Evolutionary conservation across 2,888 invertebrate species (phyloP).

Genomic region (Unio delphinus): DNA sequence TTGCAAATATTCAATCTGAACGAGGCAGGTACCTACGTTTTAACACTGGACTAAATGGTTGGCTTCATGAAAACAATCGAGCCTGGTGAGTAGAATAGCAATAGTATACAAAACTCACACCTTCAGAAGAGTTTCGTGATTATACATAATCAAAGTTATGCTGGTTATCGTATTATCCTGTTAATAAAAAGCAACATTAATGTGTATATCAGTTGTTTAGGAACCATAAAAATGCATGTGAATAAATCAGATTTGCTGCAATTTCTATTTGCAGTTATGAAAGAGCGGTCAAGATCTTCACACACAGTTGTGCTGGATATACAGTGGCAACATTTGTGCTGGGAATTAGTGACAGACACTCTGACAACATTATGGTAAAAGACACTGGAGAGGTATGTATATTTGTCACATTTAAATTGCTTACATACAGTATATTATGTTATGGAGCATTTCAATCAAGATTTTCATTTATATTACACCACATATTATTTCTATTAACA

Average conservation of each 20-base stretch:
- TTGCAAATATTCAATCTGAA: neutral
- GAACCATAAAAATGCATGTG: too few relatives aligned
- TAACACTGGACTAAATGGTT: neutral
- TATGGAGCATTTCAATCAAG: too few relatives aligned
- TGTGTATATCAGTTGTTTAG: too few relatives aligned
- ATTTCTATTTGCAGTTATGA: conserved; percentile 39
- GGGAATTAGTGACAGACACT: conserved; percentile 66
- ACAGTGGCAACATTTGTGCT: conserved; percentile 66
- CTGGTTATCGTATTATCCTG: too few relatives aligned
- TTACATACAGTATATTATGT: too few relatives aligned
- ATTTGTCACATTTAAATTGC: too few relatives aligned
- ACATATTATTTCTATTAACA: too few relatives aligned
- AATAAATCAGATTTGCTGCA: neutral
- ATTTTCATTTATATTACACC: too few relatives aligned
- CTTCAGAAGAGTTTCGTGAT: neutral
- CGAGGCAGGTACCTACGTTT: too few relatives aligned
- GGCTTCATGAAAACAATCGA: conserved; percentile 7
- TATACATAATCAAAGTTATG: too few relatives aligned
- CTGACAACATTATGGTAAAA: conserved; percentile 66
- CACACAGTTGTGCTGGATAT: conserved; percentile 64
- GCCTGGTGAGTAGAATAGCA: neutral
- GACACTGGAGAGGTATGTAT: conserved; percentile 55
- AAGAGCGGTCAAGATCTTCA: conserved; percentile 59
- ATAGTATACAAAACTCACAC: neutral
- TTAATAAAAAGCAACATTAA: too few relatives aligned